Evolutionary conservation across 2,113 vertebrate genomes (phyloP).

Genomic region (Nestor notabilis): DNA sequence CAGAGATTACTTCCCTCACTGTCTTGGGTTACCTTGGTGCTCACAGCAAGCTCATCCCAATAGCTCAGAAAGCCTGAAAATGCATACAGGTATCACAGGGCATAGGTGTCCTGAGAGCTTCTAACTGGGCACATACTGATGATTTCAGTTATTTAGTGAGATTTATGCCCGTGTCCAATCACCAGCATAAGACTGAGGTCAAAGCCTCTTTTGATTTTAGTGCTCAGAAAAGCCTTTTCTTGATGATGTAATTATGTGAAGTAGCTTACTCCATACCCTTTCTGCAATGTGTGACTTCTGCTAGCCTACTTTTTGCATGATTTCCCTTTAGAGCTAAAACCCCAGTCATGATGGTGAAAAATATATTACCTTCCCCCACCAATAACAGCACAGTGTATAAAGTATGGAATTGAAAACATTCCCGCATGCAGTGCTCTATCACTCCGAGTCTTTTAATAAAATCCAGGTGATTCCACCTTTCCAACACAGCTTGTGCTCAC

Average conservation of each 20-base stretch:
- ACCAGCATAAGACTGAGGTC: background rate
- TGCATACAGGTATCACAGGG: background rate
- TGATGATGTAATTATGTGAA: background rate
- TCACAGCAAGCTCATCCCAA: background rate
- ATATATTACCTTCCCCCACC: background rate
- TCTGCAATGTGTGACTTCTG: background rate
- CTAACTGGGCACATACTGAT: background rate
- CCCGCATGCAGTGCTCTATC: background rate
- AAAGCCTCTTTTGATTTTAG: background rate
- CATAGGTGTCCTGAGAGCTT: background rate
- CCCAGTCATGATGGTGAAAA: slow-evolving; percentile 48
- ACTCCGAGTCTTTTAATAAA: slow-evolving; percentile 1
- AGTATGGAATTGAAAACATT: background rate
- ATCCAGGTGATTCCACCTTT: slow-evolving; percentile 28
- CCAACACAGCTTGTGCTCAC: background rate
- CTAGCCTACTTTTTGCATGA: slow-evolving; percentile 71
- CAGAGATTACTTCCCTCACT: fast-evolving
- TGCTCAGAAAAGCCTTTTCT: background rate
- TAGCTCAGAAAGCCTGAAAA: background rate
- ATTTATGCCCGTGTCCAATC: background rate
- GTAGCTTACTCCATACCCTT: slow-evolving; percentile 21
- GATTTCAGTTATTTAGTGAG: background rate
- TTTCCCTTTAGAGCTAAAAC: slow-evolving; percentile 76
- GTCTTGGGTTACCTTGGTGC: background rate
- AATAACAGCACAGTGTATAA: background rate